Evolutionary conservation across 2,888 invertebrate species (phyloP).

Genomic region (Bombyx huttoni): DNA sequence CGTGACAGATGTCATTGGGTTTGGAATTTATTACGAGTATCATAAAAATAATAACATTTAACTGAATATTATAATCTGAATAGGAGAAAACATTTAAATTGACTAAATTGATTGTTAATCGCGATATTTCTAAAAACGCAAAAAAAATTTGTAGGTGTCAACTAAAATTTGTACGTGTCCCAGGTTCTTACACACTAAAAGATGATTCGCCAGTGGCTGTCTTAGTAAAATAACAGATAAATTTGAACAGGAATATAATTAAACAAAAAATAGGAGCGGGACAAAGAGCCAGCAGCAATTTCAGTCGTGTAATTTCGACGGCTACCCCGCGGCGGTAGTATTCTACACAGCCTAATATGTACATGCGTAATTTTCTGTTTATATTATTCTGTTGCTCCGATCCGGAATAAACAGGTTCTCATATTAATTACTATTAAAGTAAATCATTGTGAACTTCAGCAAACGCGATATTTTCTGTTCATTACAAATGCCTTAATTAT

Average conservation of each 20-base stretch:
- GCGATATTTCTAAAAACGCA: too few species aligned
- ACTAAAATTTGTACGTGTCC: too few species aligned
- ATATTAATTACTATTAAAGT: background rate
- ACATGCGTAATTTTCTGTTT: slow-evolving; percentile 9
- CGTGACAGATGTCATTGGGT: too few species aligned
- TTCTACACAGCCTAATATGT: slow-evolving; percentile 1
- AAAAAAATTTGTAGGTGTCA: too few species aligned
- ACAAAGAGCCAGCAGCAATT: slow-evolving; percentile 16
- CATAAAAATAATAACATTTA: too few species aligned
- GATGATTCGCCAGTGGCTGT: too few species aligned
- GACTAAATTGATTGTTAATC: too few species aligned
- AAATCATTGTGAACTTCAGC: background rate
- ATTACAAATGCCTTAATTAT: too few species aligned
- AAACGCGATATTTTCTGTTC: background rate
- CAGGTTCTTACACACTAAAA: too few species aligned
- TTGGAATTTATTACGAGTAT: too few species aligned
- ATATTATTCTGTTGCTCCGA: slow-evolving; percentile 1
- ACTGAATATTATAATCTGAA: too few species aligned
- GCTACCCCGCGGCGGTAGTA: slow-evolving; percentile 15
- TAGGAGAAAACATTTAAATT: too few species aligned
- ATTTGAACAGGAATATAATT: background rate
- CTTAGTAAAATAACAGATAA: background rate
- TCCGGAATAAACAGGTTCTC: background rate
- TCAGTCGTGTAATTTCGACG: slow-evolving; percentile 23
- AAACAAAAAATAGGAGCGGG: slow-evolving; percentile 5